Base-by-base conservation (phyloP, 1,140 invertebrate genomes). In the Hycleus phaleratus region DNA sequence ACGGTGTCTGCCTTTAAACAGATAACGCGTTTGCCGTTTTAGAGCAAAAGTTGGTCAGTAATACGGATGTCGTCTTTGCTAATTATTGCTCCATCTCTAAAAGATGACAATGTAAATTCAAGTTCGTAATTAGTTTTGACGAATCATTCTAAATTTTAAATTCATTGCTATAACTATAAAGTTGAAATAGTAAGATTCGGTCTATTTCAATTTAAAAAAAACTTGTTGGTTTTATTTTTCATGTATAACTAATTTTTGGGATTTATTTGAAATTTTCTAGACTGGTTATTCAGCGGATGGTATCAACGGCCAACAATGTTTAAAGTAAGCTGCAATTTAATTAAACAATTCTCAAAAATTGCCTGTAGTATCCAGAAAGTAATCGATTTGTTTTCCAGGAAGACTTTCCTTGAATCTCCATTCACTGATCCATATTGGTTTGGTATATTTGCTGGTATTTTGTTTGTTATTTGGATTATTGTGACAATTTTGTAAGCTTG, bases 361-460 rank as follows among this genome's bases (percentile, higher is more conserved):
- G 3, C 39, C 32, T 32, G 4, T 5, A 6, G 8, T 4, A 49
- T 44, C 10, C 50, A 46, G 44, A 24, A 38, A 18, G 4, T 8
- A 18, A 47, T 18, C 11, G 61, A 63, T 64, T 62, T 61, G 60
- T 62, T 66, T 74, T 69, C 25, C 68, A 73, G 70, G 45, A 70
- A 73, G 61, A 79, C 78, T 18, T 77, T 79, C 59, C 60, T 79
- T 6, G 71, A 73, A 60, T 70, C 74, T 12, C 68, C 68, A 26
- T 69, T 78, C 65, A 63, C 74, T 67, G 78, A 71, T 68, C 78
- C 71, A 26, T 69, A 70, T 56, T 78, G 76, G 76, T 79, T 76
- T 60, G 73, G 73, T 38, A 74, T 79, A 11, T 73, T 71, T 49
- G 66, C 74, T 9, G 71, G 71, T 6, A 61, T 78, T 38, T 64